Evolutionary conservation across 2,797 vertebrate species (phyloP), one percentile per base, ranked within the genome.

Genomic region (Paratrypauchen microcephalus): DNA sequence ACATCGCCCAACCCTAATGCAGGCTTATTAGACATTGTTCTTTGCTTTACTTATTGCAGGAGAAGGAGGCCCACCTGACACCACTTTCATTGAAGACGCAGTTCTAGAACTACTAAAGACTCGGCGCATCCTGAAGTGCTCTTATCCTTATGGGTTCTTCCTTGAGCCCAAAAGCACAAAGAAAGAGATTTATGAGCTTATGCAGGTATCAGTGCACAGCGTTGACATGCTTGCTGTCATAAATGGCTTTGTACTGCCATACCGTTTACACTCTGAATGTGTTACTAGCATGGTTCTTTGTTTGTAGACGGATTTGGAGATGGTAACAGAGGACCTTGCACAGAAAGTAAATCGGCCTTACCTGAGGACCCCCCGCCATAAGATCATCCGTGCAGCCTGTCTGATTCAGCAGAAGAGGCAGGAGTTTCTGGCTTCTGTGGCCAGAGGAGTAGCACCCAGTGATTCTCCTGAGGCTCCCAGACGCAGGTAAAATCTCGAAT

Each of bases 141-240:
- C 97, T 95, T 99, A 99, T 84, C 96, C 97, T 45, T 99, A 98
- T 47, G 98, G 98, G 83, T 99, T 99, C 92, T 99, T 98, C 91
- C 92, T 99, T 89, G 97, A 98, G 92, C 96, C 97, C 84, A 98
- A 98, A 95, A 99, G 97, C 95, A 99, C 97, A 94, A 99, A 99
- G 92, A 99, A 98, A 87, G 98, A 99, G 94, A 99, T 99, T 91
- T 99, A 98, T 92, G 98, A 99, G 93, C 96, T 99, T 87, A 99
- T 99, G 97, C 98, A 99, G 96, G 98, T 99, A 69, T 78, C 52
- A 69, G 63, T 58, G 59, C 23, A 74, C 77, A 7, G 41, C 13
- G 3, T 15, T 45, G 41, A 45, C 41, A 45, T 13, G 13, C 41
- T 45, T 13, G 41, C 41, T 45, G 41, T 45, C 41, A 45, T 79